Evolutionary conservation across 1,140 invertebrate genomes (phyloP).

Genomic region (Chionoecetes opilio): DNA sequence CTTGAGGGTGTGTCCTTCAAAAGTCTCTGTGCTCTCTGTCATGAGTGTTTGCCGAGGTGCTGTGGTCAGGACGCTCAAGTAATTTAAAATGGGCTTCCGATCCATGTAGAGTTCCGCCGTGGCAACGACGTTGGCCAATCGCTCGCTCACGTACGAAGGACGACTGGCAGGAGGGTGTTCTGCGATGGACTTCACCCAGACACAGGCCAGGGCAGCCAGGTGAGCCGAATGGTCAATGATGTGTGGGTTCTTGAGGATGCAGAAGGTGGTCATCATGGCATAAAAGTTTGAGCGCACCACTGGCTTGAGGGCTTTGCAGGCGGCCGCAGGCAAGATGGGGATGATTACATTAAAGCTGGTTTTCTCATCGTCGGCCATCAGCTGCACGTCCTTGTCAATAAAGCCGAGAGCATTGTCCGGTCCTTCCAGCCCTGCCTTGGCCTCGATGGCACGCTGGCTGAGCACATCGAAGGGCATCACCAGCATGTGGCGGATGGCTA

Average conservation of each 20-base stretch:
- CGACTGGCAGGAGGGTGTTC: constrained; percentile 61
- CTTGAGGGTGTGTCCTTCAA: constrained; percentile 56
- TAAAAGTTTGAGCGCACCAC: constrained; percentile 74
- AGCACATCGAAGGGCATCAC: constrained; percentile 75
- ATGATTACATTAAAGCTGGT: constrained; percentile 77
- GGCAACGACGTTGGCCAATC: constrained; percentile 62
- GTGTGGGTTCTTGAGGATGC: constrained; percentile 79
- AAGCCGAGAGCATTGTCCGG: constrained; percentile 23
- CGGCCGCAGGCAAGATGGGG: constrained; percentile 67
- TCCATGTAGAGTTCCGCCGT: constrained; percentile 78
- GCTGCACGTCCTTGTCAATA: constrained; percentile 72
- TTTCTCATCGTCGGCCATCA: constrained; percentile 69
- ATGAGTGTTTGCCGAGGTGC: constrained; percentile 76
- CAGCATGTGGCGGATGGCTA: constrained; percentile 76
- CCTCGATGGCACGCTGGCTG: constrained; percentile 74
- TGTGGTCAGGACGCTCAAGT: constrained; percentile 64
- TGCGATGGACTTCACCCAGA: constrained; percentile 75
- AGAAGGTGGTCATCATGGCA: constrained; percentile 78
- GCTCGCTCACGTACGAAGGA: constrained; percentile 63
- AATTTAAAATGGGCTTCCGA: constrained; percentile 54
- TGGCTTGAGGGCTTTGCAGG: constrained; percentile 59
- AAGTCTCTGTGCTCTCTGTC: constrained; percentile 74
- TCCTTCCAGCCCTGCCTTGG: constrained; percentile 19
- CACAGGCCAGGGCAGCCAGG: constrained; percentile 78
- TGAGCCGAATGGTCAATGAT: constrained; percentile 78